phyloP scores from a whole-genome alignment of 2,113 vertebrate genomes.

The Corynorhinus townsendii region DNA sequence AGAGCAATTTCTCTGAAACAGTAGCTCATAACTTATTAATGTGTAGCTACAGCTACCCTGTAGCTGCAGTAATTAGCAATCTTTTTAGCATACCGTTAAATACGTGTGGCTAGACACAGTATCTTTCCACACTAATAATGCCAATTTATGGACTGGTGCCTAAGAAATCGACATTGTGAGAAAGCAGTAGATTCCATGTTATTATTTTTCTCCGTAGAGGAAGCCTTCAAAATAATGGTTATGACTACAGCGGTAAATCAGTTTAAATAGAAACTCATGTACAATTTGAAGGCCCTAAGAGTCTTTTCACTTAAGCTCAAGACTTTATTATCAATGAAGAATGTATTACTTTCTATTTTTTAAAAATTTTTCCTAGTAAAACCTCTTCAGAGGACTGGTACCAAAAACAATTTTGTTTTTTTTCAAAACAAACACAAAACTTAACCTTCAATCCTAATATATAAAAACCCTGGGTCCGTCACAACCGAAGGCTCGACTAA shows the following conservation, averaged over 20 bases:
- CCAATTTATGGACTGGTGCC: background rate
- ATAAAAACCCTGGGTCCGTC: too few relatives aligned
- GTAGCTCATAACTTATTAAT: constrained; percentile 43
- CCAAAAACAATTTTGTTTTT: background rate
- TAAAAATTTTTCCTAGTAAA: background rate
- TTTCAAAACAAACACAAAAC: background rate
- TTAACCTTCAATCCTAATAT: background rate
- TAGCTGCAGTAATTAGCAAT: background rate
- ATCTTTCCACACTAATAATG: background rate
- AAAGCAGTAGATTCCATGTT: background rate
- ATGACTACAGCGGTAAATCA: background rate
- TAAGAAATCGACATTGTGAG: background rate
- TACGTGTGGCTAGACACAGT: background rate
- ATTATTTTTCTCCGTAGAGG: background rate
- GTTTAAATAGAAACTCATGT: background rate
- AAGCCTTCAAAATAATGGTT: constrained; percentile 24
- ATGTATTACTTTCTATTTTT: background rate
- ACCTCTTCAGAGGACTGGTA: background rate
- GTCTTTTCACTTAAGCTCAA: background rate
- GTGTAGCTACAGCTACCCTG: background rate
- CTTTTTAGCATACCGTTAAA: constrained; percentile 17
- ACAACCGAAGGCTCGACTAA: too few relatives aligned
- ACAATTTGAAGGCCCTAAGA: background rate
- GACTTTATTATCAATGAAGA: background rate
- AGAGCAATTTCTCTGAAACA: constrained; percentile 29